Percentiles rank a stretch among this genome's conserved stretches.
These are phyloP conservation scores for Aphelenchoides besseyi DNA, from an alignment of 1,140 invertebrate genomes.

Conservation along the genomic window DNA sequence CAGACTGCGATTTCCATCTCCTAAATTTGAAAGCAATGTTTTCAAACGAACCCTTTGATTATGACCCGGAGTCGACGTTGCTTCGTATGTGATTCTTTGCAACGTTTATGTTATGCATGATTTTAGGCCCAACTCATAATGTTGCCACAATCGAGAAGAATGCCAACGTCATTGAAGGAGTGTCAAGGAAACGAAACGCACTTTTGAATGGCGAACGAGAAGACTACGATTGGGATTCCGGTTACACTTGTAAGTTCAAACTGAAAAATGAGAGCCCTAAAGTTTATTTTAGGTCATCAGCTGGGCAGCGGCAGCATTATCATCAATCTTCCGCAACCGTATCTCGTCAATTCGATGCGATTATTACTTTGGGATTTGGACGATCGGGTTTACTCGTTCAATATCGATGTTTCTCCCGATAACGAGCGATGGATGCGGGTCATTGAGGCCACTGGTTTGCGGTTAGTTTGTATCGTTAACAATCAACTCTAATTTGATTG, in stretches of 20 bases:
- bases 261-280: background rate
- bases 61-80: slow-evolving; percentile 41
- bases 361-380: slow-evolving; percentile 96
- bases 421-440: slow-evolving; percentile 82
- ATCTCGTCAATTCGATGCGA: slow-evolving; percentile 82
- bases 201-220: slow-evolving; percentile 88
- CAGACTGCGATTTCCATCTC: slow-evolving; percentile 62
- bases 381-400: slow-evolving; percentile 89
- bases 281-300: slow-evolving; percentile 71
- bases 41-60: slow-evolving; percentile 64
- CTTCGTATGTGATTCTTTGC: slow-evolving; percentile 28
- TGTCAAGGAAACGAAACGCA: slow-evolving; percentile 83
- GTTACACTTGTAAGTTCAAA: slow-evolving; percentile 77
- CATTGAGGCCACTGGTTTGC: slow-evolving; percentile 72
- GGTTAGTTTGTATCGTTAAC: slow-evolving; percentile 63
- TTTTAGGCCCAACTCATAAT: slow-evolving; percentile 80
- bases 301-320: slow-evolving; percentile 88
- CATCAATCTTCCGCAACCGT: slow-evolving; percentile 92
- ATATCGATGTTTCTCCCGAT: slow-evolving; percentile 90
- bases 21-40: slow-evolving; percentile 85
- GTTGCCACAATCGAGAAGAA: slow-evolving; percentile 82
- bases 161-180: slow-evolving; percentile 90
- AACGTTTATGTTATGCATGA: slow-evolving; percentile 35
- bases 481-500: slow-evolving; percentile 19
- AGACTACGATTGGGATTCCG: slow-evolving; percentile 95